phyloP scores from a whole-genome alignment of 2,797 vertebrate genomes.

The Myiotriccus ornatus region DNA sequence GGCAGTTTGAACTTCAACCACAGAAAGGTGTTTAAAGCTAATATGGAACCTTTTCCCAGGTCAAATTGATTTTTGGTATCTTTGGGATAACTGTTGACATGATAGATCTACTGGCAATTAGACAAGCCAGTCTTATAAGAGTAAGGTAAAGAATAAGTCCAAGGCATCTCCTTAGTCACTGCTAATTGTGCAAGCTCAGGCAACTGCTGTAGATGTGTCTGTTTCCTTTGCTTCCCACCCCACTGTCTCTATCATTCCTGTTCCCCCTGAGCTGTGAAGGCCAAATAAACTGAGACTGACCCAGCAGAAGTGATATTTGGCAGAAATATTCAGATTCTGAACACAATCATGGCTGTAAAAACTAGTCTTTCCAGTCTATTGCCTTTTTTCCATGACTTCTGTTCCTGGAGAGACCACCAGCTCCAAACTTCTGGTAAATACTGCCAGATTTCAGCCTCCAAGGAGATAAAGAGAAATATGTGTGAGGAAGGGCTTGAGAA shows the following conservation, averaged over 20 bases:
- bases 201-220: not conserved
- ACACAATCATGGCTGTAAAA: not conserved
- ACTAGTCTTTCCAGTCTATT: not conserved
- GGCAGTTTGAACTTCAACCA: not conserved
- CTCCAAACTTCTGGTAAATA: not conserved
- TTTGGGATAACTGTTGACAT: not conserved
- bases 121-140: not conserved
- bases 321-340: not conserved
- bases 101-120: not conserved
- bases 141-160: not conserved
- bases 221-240: not conserved
- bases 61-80: not conserved
- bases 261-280: not conserved
- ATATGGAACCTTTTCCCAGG: not conserved
- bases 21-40: not conserved
- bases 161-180: not conserved
- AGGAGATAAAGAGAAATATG: not conserved
- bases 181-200: not conserved
- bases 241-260: not conserved
- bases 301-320: not conserved
- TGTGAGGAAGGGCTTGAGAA: not conserved
- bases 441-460: not conserved
- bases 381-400: not conserved
- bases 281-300: not conserved
- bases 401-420: not conserved